phyloP scores from a whole-genome alignment of 2,797 vertebrate species.

The Cuculus canorus region DNA sequence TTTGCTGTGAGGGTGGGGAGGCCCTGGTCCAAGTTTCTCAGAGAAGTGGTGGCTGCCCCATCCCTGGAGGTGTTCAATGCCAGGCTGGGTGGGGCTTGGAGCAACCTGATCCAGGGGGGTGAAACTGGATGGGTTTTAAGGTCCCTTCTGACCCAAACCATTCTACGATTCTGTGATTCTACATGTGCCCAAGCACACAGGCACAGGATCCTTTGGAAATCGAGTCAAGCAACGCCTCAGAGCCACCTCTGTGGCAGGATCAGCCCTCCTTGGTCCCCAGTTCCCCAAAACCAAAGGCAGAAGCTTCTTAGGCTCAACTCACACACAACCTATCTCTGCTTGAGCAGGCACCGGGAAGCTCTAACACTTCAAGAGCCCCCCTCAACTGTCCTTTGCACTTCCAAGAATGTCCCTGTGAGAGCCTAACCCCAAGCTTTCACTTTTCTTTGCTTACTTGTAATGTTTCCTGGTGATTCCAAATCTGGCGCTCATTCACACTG shows the following conservation, averaged over 20 bases:
- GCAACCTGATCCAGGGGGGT: too few species aligned
- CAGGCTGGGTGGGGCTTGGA: too few species aligned
- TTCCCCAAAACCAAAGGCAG: not conserved
- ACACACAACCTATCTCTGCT: rapidly evolving
- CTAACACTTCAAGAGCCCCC: not conserved
- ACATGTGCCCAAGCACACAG: rapidly evolving
- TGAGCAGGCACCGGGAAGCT: not conserved
- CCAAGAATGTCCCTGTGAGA: not conserved
- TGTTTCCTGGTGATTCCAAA: rapidly evolving
- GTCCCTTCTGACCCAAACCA: too few species aligned
- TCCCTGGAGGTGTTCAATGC: too few species aligned
- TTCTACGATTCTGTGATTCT: too few species aligned
- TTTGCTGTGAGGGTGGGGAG: too few species aligned
- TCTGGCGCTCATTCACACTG: rapidly evolving
- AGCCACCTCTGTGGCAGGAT: not conserved
- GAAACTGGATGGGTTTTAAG: too few species aligned
- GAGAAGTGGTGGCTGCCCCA: too few species aligned
- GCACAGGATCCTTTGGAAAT: not conserved
- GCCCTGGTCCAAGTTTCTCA: too few species aligned
- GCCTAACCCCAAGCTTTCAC: not conserved
- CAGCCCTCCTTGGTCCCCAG: not conserved
- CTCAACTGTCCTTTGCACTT: not conserved
- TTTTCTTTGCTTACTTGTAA: not conserved
- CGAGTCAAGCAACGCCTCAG: rapidly evolving
- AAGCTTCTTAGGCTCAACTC: not conserved